Conservation (phyloP, 2,888 invertebrate species). For the Steromphala cineraria region DNA sequence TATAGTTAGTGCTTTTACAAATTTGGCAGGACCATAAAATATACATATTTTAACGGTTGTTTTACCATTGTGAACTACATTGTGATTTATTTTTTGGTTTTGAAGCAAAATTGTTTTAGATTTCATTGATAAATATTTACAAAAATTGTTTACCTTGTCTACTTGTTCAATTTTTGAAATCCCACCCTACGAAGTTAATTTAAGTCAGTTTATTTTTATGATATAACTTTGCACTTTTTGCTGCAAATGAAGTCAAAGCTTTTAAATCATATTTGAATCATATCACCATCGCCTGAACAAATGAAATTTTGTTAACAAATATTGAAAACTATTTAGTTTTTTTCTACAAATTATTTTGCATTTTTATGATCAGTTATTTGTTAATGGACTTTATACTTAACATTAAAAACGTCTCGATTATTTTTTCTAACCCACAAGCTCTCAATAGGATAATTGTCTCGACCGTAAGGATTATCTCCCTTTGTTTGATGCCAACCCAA, state of each 20-base stretch:
- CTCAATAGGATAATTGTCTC: too few species aligned
- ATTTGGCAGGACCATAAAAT: constrained; percentile 2
- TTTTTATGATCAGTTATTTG: neutral
- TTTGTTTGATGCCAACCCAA: too few species aligned
- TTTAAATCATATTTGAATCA: neutral
- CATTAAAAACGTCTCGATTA: neutral
- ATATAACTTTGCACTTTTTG: neutral
- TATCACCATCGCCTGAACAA: neutral
- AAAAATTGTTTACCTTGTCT: neutral
- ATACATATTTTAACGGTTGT: constrained; percentile 16
- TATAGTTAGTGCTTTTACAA: neutral
- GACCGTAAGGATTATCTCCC: too few species aligned
- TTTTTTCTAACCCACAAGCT: neutral
- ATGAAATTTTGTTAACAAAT: too few species aligned
- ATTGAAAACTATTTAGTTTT: too few species aligned
- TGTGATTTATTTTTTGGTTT: neutral
- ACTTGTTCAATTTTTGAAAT: neutral
- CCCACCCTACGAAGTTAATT: neutral
- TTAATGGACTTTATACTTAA: constrained; percentile 11
- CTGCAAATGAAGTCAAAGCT: neutral
- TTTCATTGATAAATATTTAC: too few species aligned
- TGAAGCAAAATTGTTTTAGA: too few species aligned
- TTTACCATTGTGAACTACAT: neutral
- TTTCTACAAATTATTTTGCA: too few species aligned
- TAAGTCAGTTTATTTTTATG: neutral